Percentiles rank a stretch among this genome's conserved stretches.
Evolutionary conservation across 2,113 vertebrate genomes (phyloP).

Genomic region (Jaculus jaculus): DNA sequence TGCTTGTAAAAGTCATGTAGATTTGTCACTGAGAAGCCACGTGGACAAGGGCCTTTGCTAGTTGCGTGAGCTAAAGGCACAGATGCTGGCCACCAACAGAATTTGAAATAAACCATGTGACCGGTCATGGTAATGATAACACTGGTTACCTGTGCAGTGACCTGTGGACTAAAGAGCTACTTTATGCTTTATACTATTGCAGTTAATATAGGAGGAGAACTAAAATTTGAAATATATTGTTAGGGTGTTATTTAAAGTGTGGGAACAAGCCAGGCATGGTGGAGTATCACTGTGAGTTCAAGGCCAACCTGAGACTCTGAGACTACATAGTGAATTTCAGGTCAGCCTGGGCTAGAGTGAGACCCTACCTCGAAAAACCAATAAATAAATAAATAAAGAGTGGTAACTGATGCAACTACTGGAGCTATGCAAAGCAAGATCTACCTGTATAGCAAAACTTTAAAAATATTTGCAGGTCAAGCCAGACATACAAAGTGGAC

Average conservation of each 20-base stretch:
- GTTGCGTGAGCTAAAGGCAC: not conserved
- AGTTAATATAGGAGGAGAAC: not conserved
- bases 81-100: not conserved
- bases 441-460: not conserved
- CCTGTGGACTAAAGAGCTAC: not conserved
- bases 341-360: too few species aligned
- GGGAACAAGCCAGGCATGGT: too few species aligned
- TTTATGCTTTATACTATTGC: not conserved
- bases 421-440: not conserved
- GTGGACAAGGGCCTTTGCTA: not conserved
- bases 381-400: too few species aligned
- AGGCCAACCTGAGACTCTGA: too few species aligned
- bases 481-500: too few species aligned
- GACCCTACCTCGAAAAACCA: too few species aligned
- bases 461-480: not conserved
- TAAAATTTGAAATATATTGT: not conserved
- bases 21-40: not conserved
- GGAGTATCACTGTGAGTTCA: too few species aligned
- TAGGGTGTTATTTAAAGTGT: not conserved
- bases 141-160: not conserved
- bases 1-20: not conserved
- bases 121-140: accelerated
- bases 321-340: too few species aligned
- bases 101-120: not conserved
- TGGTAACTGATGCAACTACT: not conserved